Conservation (phyloP, 2,113 vertebrate genomes). For the Ceyx cyanopectus region DNA sequence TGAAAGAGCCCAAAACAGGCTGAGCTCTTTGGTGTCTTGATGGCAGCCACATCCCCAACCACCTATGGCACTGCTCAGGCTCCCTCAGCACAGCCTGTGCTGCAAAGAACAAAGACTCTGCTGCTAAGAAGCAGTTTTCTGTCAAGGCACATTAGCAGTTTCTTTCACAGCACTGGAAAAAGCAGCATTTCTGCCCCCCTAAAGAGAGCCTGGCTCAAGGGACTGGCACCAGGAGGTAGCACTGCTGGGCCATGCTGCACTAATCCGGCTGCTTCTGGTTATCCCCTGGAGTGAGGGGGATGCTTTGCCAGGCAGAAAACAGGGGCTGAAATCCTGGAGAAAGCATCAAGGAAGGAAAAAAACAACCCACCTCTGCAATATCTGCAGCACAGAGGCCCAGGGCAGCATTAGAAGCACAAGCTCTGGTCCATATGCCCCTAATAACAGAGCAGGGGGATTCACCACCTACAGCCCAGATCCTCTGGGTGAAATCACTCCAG, state of each 20-base stretch:
- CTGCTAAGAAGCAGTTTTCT: neutral
- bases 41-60: constrained; percentile 24
- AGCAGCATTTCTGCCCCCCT: neutral
- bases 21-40: neutral
- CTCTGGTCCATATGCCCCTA: neutral
- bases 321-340: neutral
- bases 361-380: neutral
- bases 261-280: neutral
- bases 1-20: neutral
- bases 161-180: neutral
- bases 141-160: neutral
- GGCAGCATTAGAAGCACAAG: neutral
- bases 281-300: neutral
- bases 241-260: neutral
- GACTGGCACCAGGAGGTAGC: neutral
- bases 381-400: neutral
- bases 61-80: neutral
- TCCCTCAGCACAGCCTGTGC: neutral
- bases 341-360: neutral
- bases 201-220: neutral
- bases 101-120: neutral
- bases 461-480: neutral
- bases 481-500: fast-evolving
- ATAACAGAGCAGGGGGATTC: neutral
- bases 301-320: neutral